Evolutionary conservation across 2,113 vertebrate species (phyloP).

Genomic region (Campylorhamphus procurvoides): DNA sequence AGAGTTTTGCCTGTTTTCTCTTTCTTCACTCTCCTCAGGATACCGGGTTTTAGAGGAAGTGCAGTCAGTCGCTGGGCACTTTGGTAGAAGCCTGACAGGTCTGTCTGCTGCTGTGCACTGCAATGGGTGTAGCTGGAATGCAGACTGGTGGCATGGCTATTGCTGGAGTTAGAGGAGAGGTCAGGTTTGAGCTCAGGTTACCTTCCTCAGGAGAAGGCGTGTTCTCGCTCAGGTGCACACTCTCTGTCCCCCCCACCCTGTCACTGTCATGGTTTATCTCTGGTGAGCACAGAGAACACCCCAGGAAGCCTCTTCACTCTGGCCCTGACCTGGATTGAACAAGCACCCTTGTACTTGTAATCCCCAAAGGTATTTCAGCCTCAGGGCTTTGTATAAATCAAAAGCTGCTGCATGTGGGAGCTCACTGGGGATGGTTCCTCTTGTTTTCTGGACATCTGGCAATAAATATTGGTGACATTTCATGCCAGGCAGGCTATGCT

Average conservation of each 20-base stretch:
- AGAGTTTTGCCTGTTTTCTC: neutral
- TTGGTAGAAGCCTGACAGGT: neutral
- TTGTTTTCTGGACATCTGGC: neutral
- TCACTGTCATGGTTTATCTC: neutral
- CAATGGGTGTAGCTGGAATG: slow-evolving; percentile 18
- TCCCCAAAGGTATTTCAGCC: neutral
- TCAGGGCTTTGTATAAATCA: neutral
- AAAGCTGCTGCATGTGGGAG: neutral
- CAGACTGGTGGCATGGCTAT: neutral
- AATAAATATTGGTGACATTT: neutral
- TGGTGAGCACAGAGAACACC: neutral
- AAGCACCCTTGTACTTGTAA: neutral
- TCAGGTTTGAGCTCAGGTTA: neutral
- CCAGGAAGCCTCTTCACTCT: neutral
- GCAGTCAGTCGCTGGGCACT: neutral
- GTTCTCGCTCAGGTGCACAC: accelerated
- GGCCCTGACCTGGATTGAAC: accelerated
- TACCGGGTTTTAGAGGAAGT: neutral
- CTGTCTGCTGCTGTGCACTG: neutral
- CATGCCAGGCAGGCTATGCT: neutral
- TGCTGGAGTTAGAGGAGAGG: neutral
- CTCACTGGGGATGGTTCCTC: neutral
- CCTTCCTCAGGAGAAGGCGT: neutral
- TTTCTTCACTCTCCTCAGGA: neutral
- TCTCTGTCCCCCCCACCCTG: accelerated